Evolutionary conservation across 1,140 invertebrate genomes (phyloP).

Genomic region (Habropoda laboriosa): DNA sequence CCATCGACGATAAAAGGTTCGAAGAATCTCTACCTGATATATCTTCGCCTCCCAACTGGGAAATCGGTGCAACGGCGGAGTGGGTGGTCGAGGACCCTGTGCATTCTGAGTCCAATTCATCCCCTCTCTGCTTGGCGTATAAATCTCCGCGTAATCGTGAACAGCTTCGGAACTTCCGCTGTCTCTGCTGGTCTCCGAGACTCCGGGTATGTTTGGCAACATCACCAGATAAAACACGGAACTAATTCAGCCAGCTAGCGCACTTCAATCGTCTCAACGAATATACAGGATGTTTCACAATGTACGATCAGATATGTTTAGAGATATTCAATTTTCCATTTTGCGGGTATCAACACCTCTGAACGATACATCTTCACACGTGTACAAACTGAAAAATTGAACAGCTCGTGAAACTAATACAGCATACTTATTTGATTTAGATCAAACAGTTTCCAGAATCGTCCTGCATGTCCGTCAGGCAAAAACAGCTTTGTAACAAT

Average conservation of each 20-base stretch:
- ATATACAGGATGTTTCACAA: no score
- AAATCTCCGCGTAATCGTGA: conserved; percentile 96
- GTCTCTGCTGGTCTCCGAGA: conserved; percentile 73
- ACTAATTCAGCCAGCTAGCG: conserved; percentile 22
- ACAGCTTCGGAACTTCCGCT: conserved; percentile 85
- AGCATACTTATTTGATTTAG: no score
- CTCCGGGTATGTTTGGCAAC: conserved; percentile 75
- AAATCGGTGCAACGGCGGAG: conserved; percentile 93
- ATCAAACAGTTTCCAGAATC: no score
- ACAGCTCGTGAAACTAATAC: no score
- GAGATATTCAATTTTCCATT: no score
- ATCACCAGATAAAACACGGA: conserved; percentile 72
- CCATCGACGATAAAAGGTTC: not conserved
- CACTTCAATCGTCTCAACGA: not conserved
- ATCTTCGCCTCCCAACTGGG: conserved; percentile 97
- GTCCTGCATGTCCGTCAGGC: no score
- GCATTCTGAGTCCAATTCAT: conserved; percentile 77
- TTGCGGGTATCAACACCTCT: no score
- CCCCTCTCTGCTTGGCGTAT: conserved; percentile 92
- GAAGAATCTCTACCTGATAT: conserved; percentile 86
- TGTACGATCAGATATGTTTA: no score
- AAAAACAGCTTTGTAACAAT: not conserved
- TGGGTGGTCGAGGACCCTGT: conserved; percentile 86
- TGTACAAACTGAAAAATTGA: no score
- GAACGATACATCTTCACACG: no score